A percentile compares a stretch with the other conserved stretches of the same genome.
phyloP scores from a whole-genome alignment of 1,140 invertebrate species.

The Bilobella aurantiaca region DNA sequence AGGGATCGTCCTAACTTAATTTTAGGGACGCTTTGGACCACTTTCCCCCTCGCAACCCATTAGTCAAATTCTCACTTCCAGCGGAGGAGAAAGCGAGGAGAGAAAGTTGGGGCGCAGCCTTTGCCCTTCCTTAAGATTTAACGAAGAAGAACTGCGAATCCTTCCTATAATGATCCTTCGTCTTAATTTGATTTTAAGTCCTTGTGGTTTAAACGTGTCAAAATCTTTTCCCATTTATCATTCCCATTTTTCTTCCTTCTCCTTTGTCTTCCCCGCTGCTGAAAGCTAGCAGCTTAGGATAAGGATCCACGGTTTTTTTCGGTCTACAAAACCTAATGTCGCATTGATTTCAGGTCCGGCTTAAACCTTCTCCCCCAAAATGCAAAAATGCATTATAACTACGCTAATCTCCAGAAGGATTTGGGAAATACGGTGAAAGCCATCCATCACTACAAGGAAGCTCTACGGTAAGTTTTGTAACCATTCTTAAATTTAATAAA shows the following conservation, averaged over 20 bases:
- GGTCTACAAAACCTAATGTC: too few species aligned
- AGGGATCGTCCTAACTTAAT: too few species aligned
- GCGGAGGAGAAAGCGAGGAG: too few species aligned
- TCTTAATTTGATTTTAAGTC: background rate
- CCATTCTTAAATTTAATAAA: background rate
- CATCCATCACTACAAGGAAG: conserved; percentile 65
- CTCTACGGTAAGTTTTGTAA: conserved; percentile 64
- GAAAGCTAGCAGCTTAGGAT: too few species aligned
- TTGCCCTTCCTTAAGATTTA: background rate
- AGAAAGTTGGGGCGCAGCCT: too few species aligned
- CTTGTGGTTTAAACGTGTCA: background rate
- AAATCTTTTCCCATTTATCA: background rate
- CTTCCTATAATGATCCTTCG: background rate
- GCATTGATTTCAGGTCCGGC: conserved; percentile 54
- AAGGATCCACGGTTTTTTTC: too few species aligned
- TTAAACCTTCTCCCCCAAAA: conserved; percentile 67
- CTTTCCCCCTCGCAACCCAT: background rate
- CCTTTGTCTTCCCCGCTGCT: too few species aligned
- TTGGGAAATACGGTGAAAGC: conserved; percentile 55
- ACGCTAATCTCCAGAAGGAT: conserved; percentile 74
- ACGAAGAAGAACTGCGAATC: background rate
- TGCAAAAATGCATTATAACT: conserved; percentile 86
- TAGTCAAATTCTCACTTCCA: background rate
- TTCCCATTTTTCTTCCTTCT: background rate
- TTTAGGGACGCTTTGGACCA: too few species aligned